phyloP scores from a whole-genome alignment of 1,140 invertebrate species.

The Schlechtendalia chinensis region DNA sequence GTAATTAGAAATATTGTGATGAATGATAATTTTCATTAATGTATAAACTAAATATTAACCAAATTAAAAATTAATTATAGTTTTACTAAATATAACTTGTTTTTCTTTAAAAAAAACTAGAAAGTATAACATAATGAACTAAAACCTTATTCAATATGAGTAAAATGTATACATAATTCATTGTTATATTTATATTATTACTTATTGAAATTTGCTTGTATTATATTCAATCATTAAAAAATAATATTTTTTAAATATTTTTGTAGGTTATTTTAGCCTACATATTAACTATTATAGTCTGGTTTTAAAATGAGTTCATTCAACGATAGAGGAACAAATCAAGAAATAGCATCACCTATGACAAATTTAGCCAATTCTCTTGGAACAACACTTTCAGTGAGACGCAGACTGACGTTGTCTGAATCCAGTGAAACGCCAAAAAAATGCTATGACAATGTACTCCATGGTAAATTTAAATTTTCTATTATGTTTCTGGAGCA shows the following conservation, averaged over 20 bases:
- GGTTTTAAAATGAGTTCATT: constrained; percentile 35
- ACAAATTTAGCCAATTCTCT: constrained; percentile 41
- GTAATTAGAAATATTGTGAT: too few relatives aligned
- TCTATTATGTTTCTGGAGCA: not conserved
- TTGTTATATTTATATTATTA: constrained; percentile 1
- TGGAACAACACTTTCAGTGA: constrained; percentile 27
- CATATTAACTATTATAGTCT: not conserved
- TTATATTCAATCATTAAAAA: not conserved
- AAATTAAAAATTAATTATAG: too few relatives aligned
- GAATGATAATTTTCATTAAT: too few relatives aligned
- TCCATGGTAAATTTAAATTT: not conserved
- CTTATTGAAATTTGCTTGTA: not conserved
- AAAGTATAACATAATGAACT: not conserved
- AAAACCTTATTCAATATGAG: not conserved
- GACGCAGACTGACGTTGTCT: constrained; percentile 34
- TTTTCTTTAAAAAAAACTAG: not conserved
- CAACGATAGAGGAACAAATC: constrained; percentile 9
- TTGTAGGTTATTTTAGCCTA: not conserved
- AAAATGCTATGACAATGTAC: constrained; percentile 29
- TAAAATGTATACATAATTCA: too few relatives aligned
- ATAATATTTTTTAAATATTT: not conserved
- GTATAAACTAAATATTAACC: too few relatives aligned
- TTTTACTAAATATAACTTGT: not conserved
- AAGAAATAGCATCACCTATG: constrained; percentile 27
- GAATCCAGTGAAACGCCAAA: constrained; percentile 40